phyloP scores from a whole-genome alignment of 64 coral and sea anemone species.

The Montipora capricornis region DNA sequence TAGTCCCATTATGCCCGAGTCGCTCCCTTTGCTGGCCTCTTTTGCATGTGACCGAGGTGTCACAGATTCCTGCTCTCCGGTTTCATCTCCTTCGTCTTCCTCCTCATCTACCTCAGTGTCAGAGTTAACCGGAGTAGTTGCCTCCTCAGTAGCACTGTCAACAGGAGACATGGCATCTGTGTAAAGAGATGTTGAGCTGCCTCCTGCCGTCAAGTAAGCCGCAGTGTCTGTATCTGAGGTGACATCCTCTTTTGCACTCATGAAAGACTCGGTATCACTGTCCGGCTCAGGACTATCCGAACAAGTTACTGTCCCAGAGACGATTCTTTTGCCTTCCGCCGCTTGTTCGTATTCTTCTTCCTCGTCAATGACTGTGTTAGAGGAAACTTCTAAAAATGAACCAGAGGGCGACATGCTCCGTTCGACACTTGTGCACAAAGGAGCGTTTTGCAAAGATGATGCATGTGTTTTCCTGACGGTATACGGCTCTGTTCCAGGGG shows the following conservation, averaged over 20 bases:
- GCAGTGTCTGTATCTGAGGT: slow-evolving; percentile 67
- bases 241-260: slow-evolving; percentile 55
- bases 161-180: background rate
- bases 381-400: slow-evolving; percentile 17
- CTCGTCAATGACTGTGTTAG: slow-evolving; percentile 36
- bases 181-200: slow-evolving; percentile 55
- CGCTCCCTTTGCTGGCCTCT: background rate
- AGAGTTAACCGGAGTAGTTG: slow-evolving; percentile 57
- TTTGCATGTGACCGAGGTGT: background rate
- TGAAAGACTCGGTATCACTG: slow-evolving; percentile 68
- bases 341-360: slow-evolving; percentile 25
- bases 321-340: background rate
- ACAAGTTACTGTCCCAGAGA: background rate
- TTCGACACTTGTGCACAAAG: background rate
- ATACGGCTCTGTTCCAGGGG: slow-evolving; percentile 6
- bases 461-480: slow-evolving; percentile 4
- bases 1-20: background rate
- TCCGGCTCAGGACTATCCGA: slow-evolving; percentile 37
- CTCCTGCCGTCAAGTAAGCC: slow-evolving; percentile 59
- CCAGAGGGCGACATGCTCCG: slow-evolving; percentile 23
- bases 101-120: slow-evolving; percentile 63
- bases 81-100: background rate
- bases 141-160: slow-evolving; percentile 38
- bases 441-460: background rate
- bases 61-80: background rate